Evolutionary conservation across 1,140 invertebrate genomes (phyloP).

Genomic region (Rhopalosiphum maidis): DNA sequence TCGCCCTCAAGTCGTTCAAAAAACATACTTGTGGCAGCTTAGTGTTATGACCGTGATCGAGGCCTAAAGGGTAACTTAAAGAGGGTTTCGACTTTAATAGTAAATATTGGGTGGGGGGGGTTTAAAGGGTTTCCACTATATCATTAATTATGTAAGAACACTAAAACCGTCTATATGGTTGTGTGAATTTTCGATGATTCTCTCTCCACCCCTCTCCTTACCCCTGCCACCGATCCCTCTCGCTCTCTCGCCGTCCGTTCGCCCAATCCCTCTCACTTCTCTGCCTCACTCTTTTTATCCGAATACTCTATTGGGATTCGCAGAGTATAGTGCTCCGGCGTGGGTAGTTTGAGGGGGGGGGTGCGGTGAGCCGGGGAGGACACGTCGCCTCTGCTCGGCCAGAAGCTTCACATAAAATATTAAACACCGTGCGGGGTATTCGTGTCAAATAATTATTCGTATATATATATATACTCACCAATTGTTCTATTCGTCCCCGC

Average conservation of each 20-base stretch:
- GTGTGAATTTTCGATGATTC: conserved; percentile 51
- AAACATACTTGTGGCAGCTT: not conserved
- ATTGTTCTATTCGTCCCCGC: not conserved
- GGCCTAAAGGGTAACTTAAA: conserved; percentile 3
- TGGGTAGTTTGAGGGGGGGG: too few species aligned
- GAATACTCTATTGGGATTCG: not conserved
- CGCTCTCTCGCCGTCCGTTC: not conserved
- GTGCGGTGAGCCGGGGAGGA: not conserved
- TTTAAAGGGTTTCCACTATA: conserved; percentile 28
- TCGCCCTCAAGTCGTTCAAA: too few species aligned
- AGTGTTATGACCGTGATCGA: not conserved
- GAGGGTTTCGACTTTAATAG: not conserved
- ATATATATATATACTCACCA: not conserved
- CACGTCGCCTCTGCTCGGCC: not conserved
- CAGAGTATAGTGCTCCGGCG: not conserved
- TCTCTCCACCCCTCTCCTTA: not conserved
- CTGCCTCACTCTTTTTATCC: not conserved
- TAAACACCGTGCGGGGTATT: not conserved
- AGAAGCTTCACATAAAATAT: conserved; percentile 26
- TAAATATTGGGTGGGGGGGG: not conserved
- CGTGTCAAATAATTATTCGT: conserved; percentile 39
- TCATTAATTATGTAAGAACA: conserved; percentile 53
- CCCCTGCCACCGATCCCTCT: not conserved
- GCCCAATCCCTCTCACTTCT: not conserved
- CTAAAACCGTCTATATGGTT: conserved; percentile 47